Evolutionary conservation across 1,140 invertebrate genomes (phyloP), one percentile per base, ranked within the genome.

Genomic region (Papilio machaon): DNA sequence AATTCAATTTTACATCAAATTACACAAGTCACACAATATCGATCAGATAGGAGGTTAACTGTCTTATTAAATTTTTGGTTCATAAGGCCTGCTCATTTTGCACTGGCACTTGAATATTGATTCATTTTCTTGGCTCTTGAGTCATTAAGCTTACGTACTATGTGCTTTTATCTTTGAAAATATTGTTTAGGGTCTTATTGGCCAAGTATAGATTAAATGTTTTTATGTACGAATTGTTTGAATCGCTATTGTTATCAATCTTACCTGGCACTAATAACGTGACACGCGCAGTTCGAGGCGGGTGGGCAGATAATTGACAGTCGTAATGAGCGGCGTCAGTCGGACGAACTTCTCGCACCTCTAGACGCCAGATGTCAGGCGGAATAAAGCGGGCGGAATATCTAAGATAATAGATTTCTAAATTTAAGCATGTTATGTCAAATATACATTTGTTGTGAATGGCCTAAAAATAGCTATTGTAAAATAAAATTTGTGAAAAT

Each of bases 331-430:
- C 92, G 7, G 91, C 93, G 58, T 94, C 92, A 2, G 91, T 81
- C 0, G 92, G 89, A 17, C 91, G 84, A 2, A 94, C 91, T 77
- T 91, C 90, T 60, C 85, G 86, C 9, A 94, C 84, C 73, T 94
- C 91, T 17, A 94, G 79, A 78, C 93, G 83, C 93, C 93, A 94
- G 17, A 93, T 93, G 77, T 94, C 93, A 58, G 93, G 93, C 8
- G 93, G 92, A 4, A 94, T 94, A 86, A 94, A 94, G 0, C 90
- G 86, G 4, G 93, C 91, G 73, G 93, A 94, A 81, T 94, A 94
- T 81, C 93, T 94, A 73, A 17, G 64, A 52, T 35, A 52, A 6
- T 17, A 17, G 49, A 52, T 52, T 52, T 15, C 38, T 4, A 43
- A 43, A 2, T 2, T 43, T 43, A 43, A 43, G 38, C 38, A 43